Base-by-base conservation (phyloP, 1,140 invertebrate species). In the Microplitis demolitor region DNA sequence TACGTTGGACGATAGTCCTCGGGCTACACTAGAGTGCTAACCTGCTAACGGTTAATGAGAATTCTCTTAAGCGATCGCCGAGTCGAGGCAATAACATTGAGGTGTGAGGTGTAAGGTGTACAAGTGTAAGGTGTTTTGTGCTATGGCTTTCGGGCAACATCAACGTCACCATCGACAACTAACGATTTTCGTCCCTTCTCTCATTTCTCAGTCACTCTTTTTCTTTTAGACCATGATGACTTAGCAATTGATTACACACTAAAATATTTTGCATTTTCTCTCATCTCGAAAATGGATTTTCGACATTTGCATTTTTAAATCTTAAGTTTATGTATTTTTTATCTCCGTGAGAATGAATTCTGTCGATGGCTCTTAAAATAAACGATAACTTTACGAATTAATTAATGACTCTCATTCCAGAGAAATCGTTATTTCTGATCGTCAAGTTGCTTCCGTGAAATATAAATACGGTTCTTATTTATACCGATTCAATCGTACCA, bases 1-100 rank as follows among this genome's bases (percentile, higher is more conserved):
- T 66, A 53, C 50, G 45, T 62, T 33, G 31, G 35, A 33, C 51
- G 51, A 66, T 66, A 64, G 51, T 71, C 63, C 63, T 71, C 50
- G 31, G 69, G 63, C 61, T 71, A 71, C 45, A 45, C 39, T 45
- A 45, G 39, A 45, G 39, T 45, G 39, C 39, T 45, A 45, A 45
- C 39, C 39, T 71, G 62, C 69, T 66, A 54, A 56, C 69, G 50
- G 61, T 71, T 71, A 71, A 71, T 71, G 69, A 71, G 69, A 71
- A 50, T 39, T 64, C 58, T 8, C n/a, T 60, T 14, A 24, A 9
- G 13, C 31, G 9, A n/a, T 34, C 13, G 33, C 8, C 50, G 16
- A 14, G 8, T 33, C 60, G 60, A 56, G 53, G 9, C 53, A 24
- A 14, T 56, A 24, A 56, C 53, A 64, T n/a, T 37, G 37, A 37